Evolutionary conservation across 2,797 vertebrate species (phyloP).

Genomic region (Etheostoma perlongum): DNA sequence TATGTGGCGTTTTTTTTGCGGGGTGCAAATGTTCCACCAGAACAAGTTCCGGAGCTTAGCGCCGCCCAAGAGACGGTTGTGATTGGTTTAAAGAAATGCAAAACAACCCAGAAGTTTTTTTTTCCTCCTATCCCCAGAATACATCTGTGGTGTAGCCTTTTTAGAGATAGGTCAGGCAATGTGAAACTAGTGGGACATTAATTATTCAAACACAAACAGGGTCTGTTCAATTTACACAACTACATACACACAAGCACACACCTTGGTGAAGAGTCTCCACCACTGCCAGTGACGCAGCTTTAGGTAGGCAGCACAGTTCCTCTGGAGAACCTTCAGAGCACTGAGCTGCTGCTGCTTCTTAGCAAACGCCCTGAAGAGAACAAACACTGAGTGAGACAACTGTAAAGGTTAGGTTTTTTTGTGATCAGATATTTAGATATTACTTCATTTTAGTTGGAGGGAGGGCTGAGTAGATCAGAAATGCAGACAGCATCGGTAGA

Average conservation of each 20-base stretch:
- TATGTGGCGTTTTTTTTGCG: no score
- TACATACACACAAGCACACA: constrained; percentile 54
- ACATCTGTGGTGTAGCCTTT: no score
- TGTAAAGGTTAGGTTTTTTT: constrained; percentile 38
- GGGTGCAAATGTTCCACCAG: no score
- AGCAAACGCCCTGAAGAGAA: constrained; percentile 90
- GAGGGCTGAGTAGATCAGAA: neutral
- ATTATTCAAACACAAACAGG: no score
- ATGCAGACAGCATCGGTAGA: neutral
- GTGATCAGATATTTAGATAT: neutral
- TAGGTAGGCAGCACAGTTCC: constrained; percentile 96
- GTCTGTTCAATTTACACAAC: no score
- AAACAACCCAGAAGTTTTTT: no score
- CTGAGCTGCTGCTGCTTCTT: constrained; percentile 99
- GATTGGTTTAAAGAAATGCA: no score
- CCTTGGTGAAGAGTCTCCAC: constrained; percentile 99
- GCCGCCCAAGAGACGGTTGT: no score
- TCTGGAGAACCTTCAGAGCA: constrained; percentile 95
- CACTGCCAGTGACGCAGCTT: constrained; percentile 99
- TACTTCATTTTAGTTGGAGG: neutral
- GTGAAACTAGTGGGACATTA: no score
- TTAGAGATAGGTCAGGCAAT: no score
- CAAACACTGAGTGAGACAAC: neutral
- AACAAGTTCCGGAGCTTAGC: no score
- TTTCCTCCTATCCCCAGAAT: no score